phyloP scores from a whole-genome alignment of 2,113 vertebrate genomes.

The Vanacampus margaritifer region DNA sequence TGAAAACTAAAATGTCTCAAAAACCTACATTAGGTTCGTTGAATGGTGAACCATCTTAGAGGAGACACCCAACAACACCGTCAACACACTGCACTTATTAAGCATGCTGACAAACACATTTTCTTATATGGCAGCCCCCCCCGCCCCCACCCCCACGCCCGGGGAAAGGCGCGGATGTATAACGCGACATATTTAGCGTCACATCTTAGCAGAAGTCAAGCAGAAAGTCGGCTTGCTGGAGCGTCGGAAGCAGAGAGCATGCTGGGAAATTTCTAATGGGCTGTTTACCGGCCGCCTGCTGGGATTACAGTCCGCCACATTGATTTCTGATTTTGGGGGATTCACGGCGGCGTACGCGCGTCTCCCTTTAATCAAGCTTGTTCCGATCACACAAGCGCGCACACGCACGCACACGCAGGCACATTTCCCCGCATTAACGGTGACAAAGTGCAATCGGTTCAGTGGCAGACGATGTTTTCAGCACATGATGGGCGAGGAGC shows the following conservation, averaged over 20 bases:
- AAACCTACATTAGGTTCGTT: neutral
- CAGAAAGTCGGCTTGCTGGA: constrained; percentile 50
- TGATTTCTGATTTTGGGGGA: constrained; percentile 69
- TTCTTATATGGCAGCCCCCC: constrained; percentile 2
- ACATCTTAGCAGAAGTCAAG: constrained; percentile 46
- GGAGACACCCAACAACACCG: neutral
- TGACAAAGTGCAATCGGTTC: constrained; percentile 66
- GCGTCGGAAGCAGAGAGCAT: constrained; percentile 41
- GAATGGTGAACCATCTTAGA: neutral
- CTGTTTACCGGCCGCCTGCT: constrained; percentile 63
- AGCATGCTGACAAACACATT: constrained; percentile 24
- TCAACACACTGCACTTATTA: neutral
- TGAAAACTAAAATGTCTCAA: neutral
- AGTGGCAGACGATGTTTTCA: constrained; percentile 72
- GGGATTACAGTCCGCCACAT: constrained; percentile 46
- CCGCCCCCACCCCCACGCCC: neutral
- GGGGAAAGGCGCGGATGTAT: constrained; percentile 32
- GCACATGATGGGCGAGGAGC: constrained; percentile 74
- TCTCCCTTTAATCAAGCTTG: constrained; percentile 73
- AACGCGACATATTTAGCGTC: constrained; percentile 45
- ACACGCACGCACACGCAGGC: constrained; percentile 32
- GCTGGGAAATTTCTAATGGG: constrained; percentile 66
- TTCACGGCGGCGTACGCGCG: constrained; percentile 52
- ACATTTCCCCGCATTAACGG: constrained; percentile 53
- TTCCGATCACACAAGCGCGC: constrained; percentile 27